Base-by-base conservation (phyloP, 2,797 vertebrate genomes). In the Allobates femoralis region DNA sequence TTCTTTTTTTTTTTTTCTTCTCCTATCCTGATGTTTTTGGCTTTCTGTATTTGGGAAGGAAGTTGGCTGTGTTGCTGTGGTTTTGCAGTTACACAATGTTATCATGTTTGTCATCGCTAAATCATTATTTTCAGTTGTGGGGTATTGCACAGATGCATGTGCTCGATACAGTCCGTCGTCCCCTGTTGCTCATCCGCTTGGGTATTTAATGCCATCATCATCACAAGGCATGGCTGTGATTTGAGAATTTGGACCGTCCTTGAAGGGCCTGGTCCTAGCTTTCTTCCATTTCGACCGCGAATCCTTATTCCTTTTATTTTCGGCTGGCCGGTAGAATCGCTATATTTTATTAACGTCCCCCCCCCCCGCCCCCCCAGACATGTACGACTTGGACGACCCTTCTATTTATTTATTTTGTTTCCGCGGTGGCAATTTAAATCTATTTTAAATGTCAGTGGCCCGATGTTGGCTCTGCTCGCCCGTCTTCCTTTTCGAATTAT, bases 71-170 rank as follows among this genome's bases (percentile, higher is more conserved):
- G 91, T 92, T 94, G 93, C 94, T 95, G 96, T 94, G 96, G 86
- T 87, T 87, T 87, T 96, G 93, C 93, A 95, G 94, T 97, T 96
- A 95, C 95, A 94, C 96, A 96, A 96, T 95, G 94, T 96, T 97
- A 95, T 96, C 95, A 88, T 96, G 95, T 96, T 96, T 94, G 96
- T 95, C 95, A 95, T 97, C 96, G 94, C 95, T 95, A 95, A 97
- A 97, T 96, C 86, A 87, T 87, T 84, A 96, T 96, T 96, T 96
- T 96, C 94, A 94, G 94, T 94, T 91, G 90, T 89, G 90, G 94
- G 60, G 93, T 94, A 92, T 93, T 93, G 28, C 69, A 76, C 26
- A 55, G 74, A 32, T 32, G 19, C 21, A 51, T 66, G 46, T 55
- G 73, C 60, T 51, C 64, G 26, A 50, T 62, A 37, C 79, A 69